Base-by-base conservation (phyloP, 2,888 invertebrate species). In the Noctua fimbriata region DNA sequence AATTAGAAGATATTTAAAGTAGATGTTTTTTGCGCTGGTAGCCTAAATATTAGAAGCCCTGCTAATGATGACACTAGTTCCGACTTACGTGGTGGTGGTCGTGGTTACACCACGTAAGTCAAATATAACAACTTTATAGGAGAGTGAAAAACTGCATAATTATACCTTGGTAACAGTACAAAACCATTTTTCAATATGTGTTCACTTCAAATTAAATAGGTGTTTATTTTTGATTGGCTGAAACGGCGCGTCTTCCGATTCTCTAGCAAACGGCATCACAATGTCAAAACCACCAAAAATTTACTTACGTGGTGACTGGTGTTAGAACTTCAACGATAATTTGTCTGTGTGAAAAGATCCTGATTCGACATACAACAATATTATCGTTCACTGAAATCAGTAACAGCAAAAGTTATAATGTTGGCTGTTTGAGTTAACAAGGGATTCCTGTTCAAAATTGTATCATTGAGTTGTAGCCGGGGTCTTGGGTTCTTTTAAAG, bases 1-100 rank as follows among this genome's bases (percentile, higher is more conserved):
- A 69, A 84, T 71, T 69, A 28, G 16, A 55, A 52, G n/a, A 28
- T 47, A n/a, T 55, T n/a, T n/a, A n/a, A n/a, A 24, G 47, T 55
- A 21, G 28, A 28, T 41, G 5, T 41, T 55, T 55, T 60, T 63
- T 47, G 28, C 10, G 9, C 24, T 18, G 28, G 5, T 6, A 16
- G 18, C 28, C 16, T 28, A 18, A 63, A 66, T 66, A 9, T 65
- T 41, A 21, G 24, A 18, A 18, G n/a, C 16, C 32, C 24, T 41
- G 41, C 24, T 52, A 28, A 24, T 44, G 41, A 44, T 78, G 44
- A 16, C 21, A 32, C 24, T 24, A 65, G 36, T 65, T 24, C 65
- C 44, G 44, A 41, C 41, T 41, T 41, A 41, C 41, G 41, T 41
- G 41, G 41, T 41, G 41, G 41, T 41, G 6, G 41, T 41, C 9